These are phyloP conservation scores for Ips typographus DNA, from an alignment of 1,140 invertebrate species.

Conservation along the genomic window DNA sequence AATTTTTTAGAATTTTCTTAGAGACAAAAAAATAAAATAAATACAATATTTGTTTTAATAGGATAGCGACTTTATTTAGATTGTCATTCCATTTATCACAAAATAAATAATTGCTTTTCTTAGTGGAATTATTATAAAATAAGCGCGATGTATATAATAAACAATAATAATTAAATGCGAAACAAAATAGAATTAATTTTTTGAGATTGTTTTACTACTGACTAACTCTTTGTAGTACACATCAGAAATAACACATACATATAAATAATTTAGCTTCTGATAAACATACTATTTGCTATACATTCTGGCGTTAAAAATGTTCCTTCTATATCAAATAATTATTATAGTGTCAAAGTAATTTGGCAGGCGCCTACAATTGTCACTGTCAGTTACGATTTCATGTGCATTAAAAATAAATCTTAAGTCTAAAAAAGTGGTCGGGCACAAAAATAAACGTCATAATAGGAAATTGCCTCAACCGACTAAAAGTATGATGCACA, in stretches of 20 bases:
- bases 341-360: not conserved
- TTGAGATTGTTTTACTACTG: not conserved
- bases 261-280: too few relatives aligned
- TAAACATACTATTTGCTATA: slow-evolving; percentile 11
- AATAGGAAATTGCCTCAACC: not conserved
- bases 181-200: slow-evolving; percentile 14
- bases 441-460: not conserved
- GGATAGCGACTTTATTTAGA: slow-evolving; percentile 7
- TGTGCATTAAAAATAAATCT: not conserved
- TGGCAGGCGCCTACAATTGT: not conserved
- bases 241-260: too few relatives aligned
- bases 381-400: not conserved
- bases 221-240: not conserved
- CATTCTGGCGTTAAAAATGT: slow-evolving; percentile 14
- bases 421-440: not conserved
- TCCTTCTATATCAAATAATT: not conserved
- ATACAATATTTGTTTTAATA: not conserved
- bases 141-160: slow-evolving; percentile 36
- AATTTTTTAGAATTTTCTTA: not conserved
- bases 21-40: not conserved
- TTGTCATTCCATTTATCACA: slow-evolving; percentile 45
- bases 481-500: not conserved
- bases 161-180: slow-evolving; percentile 44
- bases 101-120: slow-evolving; percentile 45
- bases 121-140: slow-evolving; percentile 45